These are phyloP conservation scores for Troides aeacus DNA, from an alignment of 2,888 invertebrate genomes.

Conservation along the genomic window DNA sequence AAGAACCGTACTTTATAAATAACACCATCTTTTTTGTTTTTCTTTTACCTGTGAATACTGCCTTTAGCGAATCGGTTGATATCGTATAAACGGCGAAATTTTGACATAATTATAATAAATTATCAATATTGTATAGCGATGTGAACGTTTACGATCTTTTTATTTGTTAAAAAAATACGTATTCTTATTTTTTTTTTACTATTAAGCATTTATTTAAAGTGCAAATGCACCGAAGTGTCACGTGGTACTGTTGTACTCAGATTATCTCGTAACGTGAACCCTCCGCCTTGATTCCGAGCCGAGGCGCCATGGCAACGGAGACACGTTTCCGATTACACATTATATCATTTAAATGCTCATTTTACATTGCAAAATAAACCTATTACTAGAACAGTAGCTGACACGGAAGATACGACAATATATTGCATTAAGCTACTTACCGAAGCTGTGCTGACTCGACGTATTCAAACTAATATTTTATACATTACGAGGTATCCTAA, in stretches of 20 bases:
- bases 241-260: slow-evolving; percentile 2
- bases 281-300: slow-evolving; percentile 34
- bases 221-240: slow-evolving; percentile 11
- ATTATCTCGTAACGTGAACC: slow-evolving; percentile 26
- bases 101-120: too few relatives aligned
- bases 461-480: slow-evolving; percentile 2
- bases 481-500: not conserved
- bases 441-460: slow-evolving; percentile 8
- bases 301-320: slow-evolving; percentile 57
- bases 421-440: slow-evolving; percentile 17
- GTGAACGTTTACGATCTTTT: too few relatives aligned
- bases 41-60: too few relatives aligned
- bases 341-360: slow-evolving; percentile 40
- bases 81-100: too few relatives aligned
- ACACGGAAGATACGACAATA: slow-evolving; percentile 7
- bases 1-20: too few relatives aligned
- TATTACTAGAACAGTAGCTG: slow-evolving; percentile 9
- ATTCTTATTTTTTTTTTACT: not conserved
- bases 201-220: slow-evolving; percentile 1
- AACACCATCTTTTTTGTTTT: too few relatives aligned
- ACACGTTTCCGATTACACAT: slow-evolving; percentile 41
- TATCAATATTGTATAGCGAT: too few relatives aligned
- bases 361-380: slow-evolving; percentile 8
- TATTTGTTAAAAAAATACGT: too few relatives aligned
- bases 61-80: too few relatives aligned